phyloP scores from a whole-genome alignment of 2,797 vertebrate genomes.

The Spizella passerina region DNA sequence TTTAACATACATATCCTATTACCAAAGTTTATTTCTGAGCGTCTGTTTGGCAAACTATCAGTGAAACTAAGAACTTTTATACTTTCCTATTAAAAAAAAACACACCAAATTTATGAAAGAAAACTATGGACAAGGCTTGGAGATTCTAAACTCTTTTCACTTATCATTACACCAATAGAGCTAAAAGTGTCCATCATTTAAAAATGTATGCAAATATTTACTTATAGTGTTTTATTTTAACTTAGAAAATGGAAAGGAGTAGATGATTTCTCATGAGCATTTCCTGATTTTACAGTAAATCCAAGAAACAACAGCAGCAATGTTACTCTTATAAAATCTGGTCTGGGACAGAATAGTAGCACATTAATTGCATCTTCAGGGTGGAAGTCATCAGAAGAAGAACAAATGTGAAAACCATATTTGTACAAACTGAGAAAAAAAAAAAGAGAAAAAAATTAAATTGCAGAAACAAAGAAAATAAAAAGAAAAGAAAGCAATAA shows the following conservation, averaged over 20 bases:
- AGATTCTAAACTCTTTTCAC: background rate
- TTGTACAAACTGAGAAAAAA: background rate
- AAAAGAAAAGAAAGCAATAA: background rate
- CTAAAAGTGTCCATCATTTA: background rate
- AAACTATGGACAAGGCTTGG: background rate
- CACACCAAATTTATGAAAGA: background rate
- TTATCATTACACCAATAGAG: background rate
- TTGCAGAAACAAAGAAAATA: background rate
- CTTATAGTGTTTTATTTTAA: background rate
- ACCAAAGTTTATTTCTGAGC: background rate
- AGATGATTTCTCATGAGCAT: background rate
- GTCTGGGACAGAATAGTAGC: background rate
- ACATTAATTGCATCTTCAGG: background rate
- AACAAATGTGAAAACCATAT: background rate
- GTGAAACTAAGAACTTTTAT: background rate
- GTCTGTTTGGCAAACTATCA: background rate
- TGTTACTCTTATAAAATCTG: background rate
- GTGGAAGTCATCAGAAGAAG: background rate
- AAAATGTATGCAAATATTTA: background rate
- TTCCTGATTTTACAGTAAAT: background rate
- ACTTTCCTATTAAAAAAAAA: background rate
- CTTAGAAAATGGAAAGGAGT: background rate
- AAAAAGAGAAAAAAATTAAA: background rate
- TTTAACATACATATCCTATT: background rate
- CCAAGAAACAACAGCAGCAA: background rate